Percentiles rank a stretch among this genome's conserved stretches.
Evolutionary conservation across 1,140 invertebrate genomes (phyloP).

Genomic region (Drosophila tristis): DNA sequence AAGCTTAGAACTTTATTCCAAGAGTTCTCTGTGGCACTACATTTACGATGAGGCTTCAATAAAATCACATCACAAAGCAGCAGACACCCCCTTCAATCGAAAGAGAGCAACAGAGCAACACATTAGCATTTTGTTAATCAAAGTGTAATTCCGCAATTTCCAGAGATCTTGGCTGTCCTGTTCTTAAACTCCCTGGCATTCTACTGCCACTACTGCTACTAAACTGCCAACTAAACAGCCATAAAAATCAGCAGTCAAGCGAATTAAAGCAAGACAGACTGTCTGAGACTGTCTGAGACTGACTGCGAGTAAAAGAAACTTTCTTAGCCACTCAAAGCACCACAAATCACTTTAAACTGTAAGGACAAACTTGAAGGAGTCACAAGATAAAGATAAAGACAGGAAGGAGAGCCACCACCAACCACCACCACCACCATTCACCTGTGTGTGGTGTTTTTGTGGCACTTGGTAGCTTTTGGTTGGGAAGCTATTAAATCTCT

Average conservation of each 20-base stretch:
- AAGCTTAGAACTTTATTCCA: too few relatives aligned
- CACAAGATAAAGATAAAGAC: too few relatives aligned
- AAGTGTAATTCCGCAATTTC: slow-evolving; percentile 49
- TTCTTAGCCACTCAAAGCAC: slow-evolving; percentile 70
- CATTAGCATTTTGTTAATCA: slow-evolving; percentile 54
- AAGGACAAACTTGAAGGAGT: slow-evolving; percentile 64
- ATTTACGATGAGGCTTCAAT: slow-evolving; percentile 10
- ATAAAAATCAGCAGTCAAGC: slow-evolving; percentile 67
- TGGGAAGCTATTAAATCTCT: slow-evolving; percentile 72
- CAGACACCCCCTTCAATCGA: slow-evolving; percentile 15
- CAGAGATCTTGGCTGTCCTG: slow-evolving; percentile 34
- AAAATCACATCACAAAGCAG: slow-evolving; percentile 34
- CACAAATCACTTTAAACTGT: slow-evolving; percentile 81
- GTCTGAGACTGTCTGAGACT: neutral
- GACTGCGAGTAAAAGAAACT: slow-evolving; percentile 48
- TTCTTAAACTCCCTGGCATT: slow-evolving; percentile 48
- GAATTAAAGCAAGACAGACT: slow-evolving; percentile 37
- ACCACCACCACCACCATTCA: slow-evolving; percentile 37
- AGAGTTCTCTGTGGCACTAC: too few relatives aligned
- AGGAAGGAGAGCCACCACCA: neutral
- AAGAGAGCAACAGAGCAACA: slow-evolving; percentile 30
- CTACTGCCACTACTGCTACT: slow-evolving; percentile 24
- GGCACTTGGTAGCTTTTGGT: slow-evolving; percentile 42
- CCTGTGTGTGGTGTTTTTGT: slow-evolving; percentile 25
- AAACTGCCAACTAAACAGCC: slow-evolving; percentile 63